Evolutionary conservation across 2,888 invertebrate genomes (phyloP).

Genomic region (Nemapogon koenigi): DNA sequence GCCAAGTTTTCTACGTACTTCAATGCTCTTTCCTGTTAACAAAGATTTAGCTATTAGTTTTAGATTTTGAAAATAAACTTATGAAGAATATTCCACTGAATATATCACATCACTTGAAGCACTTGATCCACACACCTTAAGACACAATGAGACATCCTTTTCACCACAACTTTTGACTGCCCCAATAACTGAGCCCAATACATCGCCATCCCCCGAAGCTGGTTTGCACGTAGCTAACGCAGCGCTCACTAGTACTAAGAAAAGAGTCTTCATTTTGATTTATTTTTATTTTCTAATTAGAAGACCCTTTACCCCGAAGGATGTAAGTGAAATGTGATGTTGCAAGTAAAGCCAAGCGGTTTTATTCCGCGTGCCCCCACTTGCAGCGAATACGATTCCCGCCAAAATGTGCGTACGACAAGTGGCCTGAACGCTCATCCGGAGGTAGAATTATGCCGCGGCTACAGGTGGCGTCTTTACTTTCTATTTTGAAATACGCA

Average conservation of each 20-base stretch:
- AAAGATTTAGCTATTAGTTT: too few relatives aligned
- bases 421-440: constrained; percentile 18
- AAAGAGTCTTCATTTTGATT: constrained; percentile 50
- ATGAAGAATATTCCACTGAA: background rate
- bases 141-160: constrained; percentile 71
- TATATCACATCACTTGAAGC: background rate
- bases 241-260: constrained; percentile 53
- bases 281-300: constrained; percentile 5
- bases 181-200: constrained; percentile 67
- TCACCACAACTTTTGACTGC: constrained; percentile 75
- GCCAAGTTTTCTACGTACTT: constrained; percentile 69
- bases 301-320: constrained; percentile 21
- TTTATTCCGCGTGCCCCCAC: constrained; percentile 53
- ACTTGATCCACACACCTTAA: constrained; percentile 68
- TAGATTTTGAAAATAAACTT: too few relatives aligned
- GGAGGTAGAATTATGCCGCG: too few relatives aligned
- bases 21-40: constrained; percentile 71
- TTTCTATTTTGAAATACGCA: too few relatives aligned
- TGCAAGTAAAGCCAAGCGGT: constrained; percentile 37
- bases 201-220: constrained; percentile 51
- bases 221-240: constrained; percentile 54
- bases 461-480: too few relatives aligned
- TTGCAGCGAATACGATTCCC: constrained; percentile 11
- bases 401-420: constrained; percentile 32
- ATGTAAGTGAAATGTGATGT: constrained; percentile 45